These are phyloP conservation scores for Lepus europaeus DNA, from an alignment of 2,113 vertebrate genomes.

Conservation along the genomic window DNA sequence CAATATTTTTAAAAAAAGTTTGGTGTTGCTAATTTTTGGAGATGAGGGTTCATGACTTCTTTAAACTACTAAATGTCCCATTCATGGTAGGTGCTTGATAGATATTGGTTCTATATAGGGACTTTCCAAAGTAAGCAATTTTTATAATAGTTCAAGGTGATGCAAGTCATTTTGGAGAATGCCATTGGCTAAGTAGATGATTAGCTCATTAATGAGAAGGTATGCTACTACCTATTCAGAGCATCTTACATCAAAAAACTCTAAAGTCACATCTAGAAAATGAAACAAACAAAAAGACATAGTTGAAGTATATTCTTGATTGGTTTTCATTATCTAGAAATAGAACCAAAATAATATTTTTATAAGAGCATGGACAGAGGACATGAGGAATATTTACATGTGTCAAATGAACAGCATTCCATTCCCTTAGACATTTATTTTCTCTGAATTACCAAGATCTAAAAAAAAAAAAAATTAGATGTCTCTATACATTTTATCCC, in stretches of 20 bases:
- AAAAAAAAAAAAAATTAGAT: background rate
- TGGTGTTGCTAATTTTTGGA: background rate
- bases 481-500: background rate
- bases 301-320: background rate
- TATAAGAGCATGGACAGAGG: background rate
- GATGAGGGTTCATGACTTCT: background rate
- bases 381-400: background rate
- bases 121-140: background rate
- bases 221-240: background rate
- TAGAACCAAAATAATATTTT: background rate
- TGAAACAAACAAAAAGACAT: background rate
- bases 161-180: background rate
- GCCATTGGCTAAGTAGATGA: background rate
- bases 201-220: background rate
- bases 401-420: background rate
- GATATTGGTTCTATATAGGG: background rate
- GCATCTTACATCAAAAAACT: background rate
- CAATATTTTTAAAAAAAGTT: background rate
- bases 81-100: background rate
- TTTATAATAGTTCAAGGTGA: background rate
- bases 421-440: background rate
- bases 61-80: background rate
- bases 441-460: background rate
- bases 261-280: background rate
- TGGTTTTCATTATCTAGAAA: background rate